These are phyloP conservation scores for Tangara arthus DNA, from an alignment of 2,797 vertebrate species.

Conservation along the genomic window DNA sequence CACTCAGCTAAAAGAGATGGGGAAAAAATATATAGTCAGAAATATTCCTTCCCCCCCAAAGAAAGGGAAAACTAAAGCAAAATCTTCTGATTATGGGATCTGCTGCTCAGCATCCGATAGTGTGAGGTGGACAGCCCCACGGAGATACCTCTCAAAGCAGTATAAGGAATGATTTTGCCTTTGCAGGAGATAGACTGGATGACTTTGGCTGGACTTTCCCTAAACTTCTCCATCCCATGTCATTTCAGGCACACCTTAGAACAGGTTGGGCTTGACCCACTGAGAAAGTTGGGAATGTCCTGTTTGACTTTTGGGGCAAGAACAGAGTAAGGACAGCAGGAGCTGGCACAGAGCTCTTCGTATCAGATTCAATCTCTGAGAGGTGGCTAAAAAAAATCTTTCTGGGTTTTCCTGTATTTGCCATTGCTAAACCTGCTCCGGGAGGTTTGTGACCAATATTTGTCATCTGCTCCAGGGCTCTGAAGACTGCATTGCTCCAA, in stretches of 20 bases:
- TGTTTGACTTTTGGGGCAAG: background rate
- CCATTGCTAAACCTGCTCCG: fast-evolving
- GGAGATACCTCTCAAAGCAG: background rate
- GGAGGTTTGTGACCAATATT: background rate
- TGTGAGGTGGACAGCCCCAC: background rate
- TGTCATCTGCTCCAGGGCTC: background rate
- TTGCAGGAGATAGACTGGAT: background rate
- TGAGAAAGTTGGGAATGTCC: background rate
- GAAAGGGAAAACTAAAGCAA: background rate
- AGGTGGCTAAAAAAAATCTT: background rate
- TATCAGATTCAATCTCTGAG: background rate
- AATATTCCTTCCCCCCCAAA: fast-evolving
- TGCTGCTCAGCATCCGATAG: background rate
- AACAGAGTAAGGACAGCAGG: background rate
- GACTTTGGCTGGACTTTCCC: background rate
- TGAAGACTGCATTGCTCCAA: background rate
- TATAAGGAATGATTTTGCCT: background rate
- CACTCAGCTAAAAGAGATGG: background rate
- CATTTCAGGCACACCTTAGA: background rate
- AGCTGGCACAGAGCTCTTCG: background rate
- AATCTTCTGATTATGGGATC: background rate
- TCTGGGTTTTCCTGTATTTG: background rate
- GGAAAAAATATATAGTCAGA: background rate
- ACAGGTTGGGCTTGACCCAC: background rate
- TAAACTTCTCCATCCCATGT: background rate